Conservation (phyloP, 2,888 invertebrate species). For the Didymodactylos carnosus region DNA sequence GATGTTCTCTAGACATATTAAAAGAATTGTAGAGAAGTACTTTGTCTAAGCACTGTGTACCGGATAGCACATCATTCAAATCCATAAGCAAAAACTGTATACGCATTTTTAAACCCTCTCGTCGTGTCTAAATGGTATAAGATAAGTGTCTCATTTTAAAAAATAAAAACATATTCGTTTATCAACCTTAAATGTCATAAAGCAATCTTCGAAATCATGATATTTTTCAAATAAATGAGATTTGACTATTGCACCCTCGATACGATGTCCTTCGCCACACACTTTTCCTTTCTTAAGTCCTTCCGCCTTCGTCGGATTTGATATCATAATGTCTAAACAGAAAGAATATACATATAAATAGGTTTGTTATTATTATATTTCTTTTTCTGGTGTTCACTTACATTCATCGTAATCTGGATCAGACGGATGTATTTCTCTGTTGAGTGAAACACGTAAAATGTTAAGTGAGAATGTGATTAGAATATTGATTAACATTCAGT, state of each 20-base stretch:
- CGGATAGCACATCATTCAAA: background rate
- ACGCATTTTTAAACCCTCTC: background rate
- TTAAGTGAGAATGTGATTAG: too few species aligned
- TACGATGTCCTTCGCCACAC: background rate
- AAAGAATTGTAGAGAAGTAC: background rate
- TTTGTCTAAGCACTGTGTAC: background rate
- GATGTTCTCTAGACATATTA: background rate
- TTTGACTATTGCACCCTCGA: background rate
- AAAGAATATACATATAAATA: too few species aligned
- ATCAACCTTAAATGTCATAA: background rate
- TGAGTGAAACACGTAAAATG: too few species aligned
- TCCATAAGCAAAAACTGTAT: background rate
- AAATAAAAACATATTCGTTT: background rate
- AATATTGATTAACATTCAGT: too few species aligned
- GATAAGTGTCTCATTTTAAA: background rate
- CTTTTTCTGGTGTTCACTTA: background rate
- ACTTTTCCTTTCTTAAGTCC: background rate
- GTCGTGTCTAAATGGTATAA: background rate
- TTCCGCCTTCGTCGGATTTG: background rate
- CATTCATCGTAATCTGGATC: too few species aligned
- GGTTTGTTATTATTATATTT: too few species aligned
- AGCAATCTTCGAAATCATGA: background rate
- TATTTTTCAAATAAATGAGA: background rate
- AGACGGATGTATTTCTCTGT: too few species aligned
- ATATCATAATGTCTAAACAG: background rate